These are phyloP conservation scores for Cricetomys ansorgei DNA, from an alignment of 2,113 vertebrate species.

Conservation along the genomic window DNA sequence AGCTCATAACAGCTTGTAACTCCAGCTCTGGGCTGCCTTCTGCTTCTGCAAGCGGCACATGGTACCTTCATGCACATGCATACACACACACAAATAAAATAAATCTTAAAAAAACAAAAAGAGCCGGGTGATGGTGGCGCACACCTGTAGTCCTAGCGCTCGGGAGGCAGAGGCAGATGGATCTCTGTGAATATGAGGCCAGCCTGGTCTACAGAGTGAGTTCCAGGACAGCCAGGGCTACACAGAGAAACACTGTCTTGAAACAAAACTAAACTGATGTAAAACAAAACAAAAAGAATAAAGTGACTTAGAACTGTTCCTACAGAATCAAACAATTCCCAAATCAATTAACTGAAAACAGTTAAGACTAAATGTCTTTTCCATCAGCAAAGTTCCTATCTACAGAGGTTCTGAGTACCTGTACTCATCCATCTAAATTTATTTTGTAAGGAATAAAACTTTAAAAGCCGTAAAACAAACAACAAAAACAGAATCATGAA, in stretches of 20 bases:
- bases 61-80: neutral
- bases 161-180: no score
- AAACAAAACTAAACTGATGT: no score
- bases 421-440: neutral
- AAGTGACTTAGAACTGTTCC: neutral
- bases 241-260: no score
- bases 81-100: neutral
- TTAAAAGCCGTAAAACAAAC: constrained; percentile 14
- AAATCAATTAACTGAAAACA: constrained; percentile 51
- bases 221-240: no score
- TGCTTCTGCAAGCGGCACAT: neutral
- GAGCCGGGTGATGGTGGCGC: no score
- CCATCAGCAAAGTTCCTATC: neutral
- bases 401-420: neutral
- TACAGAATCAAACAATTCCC: neutral
- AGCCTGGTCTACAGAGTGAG: no score
- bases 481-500: neutral
- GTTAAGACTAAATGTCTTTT: neutral
- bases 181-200: no score
- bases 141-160: no score
- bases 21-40: neutral
- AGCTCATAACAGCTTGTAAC: neutral
- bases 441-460: constrained; percentile 14
- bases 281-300: no score
- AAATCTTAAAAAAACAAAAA: neutral